Evolutionary conservation across 2,888 invertebrate species (phyloP), one percentile per base, ranked within the genome.

Genomic region (Mesodorylaimus sp.): DNA sequence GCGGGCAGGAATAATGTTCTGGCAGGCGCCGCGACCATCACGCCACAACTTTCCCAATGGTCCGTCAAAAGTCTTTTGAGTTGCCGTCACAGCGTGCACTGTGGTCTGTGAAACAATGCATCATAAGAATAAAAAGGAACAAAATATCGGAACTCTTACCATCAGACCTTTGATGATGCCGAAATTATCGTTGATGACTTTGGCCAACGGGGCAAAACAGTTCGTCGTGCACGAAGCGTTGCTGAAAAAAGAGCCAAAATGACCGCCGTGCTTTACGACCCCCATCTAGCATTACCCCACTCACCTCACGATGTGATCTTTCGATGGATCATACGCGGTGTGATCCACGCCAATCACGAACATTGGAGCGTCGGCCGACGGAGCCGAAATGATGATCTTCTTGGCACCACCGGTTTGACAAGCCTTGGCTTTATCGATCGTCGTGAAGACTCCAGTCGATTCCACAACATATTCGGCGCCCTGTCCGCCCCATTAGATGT

Each of bases 221-320:
- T 70, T 70, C 48, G 70, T 70, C 41, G 70, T 70, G 58, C 70
- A 70, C 27, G 69, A 70, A 19, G 70, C 70, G 57, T 70, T 70
- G 57, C 67, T 67, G 55, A 50, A 48, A 45, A 53, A 25, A 7
- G 7, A 45, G 16, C n/a, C n/a, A n/a, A n/a, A n/a, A n/a, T n/a
- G n/a, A n/a, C n/a, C n/a, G n/a, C n/a, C n/a, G n/a, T n/a, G n/a
- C n/a, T n/a, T n/a, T n/a, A n/a, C n/a, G n/a, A n/a, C n/a, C n/a
- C n/a, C n/a, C n/a, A n/a, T n/a, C n/a, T n/a, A n/a, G n/a, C n/a
- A n/a, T n/a, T n/a, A 3, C 3, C 16, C 3, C 5, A 51, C 50
- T 37, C 24, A 52, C 52, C 52, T 52, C 38, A 52, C 55, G 32
- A 52, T 55, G 27, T 52, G 51, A 45, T 57, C 45, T 38, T 56